A percentile compares a stretch with the other conserved stretches of the same genome.
Conservation (phyloP, 2,797 vertebrate genomes). For the Pitangus sulphuratus region DNA sequence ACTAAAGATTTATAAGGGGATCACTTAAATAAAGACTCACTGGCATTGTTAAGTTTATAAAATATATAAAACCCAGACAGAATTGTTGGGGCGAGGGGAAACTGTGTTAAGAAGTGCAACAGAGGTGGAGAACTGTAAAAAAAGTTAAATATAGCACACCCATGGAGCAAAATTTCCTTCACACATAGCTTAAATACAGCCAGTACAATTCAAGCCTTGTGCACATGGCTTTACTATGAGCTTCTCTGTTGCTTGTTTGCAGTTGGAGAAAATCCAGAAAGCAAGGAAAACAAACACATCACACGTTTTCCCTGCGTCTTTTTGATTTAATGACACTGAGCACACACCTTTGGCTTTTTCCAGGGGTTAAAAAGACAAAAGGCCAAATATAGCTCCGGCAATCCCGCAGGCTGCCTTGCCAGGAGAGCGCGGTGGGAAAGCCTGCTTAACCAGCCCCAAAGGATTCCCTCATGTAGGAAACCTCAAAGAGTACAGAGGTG, state of each 20-base stretch:
- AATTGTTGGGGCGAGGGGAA: neutral
- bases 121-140: neutral
- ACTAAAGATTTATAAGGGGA: neutral
- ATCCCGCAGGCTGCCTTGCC: neutral
- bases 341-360: neutral
- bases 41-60: slow-evolving; percentile 11
- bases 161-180: neutral
- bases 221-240: neutral
- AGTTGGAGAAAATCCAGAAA: slow-evolving; percentile 17
- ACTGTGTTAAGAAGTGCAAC: neutral
- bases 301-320: fast-evolving
- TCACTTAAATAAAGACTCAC: slow-evolving; percentile 50
- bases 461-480: slow-evolving; percentile 52
- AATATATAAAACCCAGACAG: slow-evolving; percentile 24
- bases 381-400: neutral
- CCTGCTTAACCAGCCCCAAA: neutral
- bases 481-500: slow-evolving; percentile 37
- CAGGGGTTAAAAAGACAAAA: neutral
- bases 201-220: neutral
- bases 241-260: neutral
- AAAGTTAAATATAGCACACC: neutral
- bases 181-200: neutral
- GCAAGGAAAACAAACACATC: slow-evolving; percentile 20
- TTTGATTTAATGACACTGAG: neutral
- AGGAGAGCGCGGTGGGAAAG: slow-evolving; percentile 4